These are phyloP conservation scores for Dendrolimus houi DNA, from an alignment of 2,888 invertebrate species.

Conservation along the genomic window DNA sequence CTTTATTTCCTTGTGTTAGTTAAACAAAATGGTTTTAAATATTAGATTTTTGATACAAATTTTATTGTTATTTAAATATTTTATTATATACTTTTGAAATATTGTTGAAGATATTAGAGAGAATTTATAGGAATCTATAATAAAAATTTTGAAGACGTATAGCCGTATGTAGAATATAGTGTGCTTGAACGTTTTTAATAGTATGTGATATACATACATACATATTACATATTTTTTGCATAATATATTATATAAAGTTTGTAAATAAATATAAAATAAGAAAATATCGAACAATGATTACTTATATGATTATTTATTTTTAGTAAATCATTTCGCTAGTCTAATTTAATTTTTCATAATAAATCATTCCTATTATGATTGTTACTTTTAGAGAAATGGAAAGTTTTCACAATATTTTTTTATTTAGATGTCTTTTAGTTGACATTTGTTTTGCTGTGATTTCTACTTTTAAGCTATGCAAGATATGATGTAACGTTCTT, in stretches of 20 bases:
- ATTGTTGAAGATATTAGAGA: too few relatives aligned
- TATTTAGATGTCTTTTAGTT: constrained; percentile 2
- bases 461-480: constrained; percentile 28
- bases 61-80: too few relatives aligned
- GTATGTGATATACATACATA: neutral
- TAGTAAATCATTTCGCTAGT: constrained; percentile 38
- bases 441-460: constrained; percentile 49
- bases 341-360: constrained; percentile 15
- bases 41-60: too few relatives aligned
- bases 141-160: too few relatives aligned
- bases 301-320: constrained; percentile 28
- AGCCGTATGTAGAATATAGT: too few relatives aligned
- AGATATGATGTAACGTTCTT: too few relatives aligned
- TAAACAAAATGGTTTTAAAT: too few relatives aligned
- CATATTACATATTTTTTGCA: neutral
- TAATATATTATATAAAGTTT: constrained; percentile 8
- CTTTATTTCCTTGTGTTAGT: too few relatives aligned
- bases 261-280: constrained; percentile 24
- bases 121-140: too few relatives aligned
- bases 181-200: too few relatives aligned
- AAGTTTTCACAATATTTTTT: neutral
- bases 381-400: neutral
- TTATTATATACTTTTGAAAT: too few relatives aligned
- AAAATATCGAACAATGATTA: constrained; percentile 32
- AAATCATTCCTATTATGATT: constrained; percentile 5